These are phyloP conservation scores for Drosophila eugracilis DNA, from an alignment of 1,140 invertebrate genomes.

Conservation along the genomic window DNA sequence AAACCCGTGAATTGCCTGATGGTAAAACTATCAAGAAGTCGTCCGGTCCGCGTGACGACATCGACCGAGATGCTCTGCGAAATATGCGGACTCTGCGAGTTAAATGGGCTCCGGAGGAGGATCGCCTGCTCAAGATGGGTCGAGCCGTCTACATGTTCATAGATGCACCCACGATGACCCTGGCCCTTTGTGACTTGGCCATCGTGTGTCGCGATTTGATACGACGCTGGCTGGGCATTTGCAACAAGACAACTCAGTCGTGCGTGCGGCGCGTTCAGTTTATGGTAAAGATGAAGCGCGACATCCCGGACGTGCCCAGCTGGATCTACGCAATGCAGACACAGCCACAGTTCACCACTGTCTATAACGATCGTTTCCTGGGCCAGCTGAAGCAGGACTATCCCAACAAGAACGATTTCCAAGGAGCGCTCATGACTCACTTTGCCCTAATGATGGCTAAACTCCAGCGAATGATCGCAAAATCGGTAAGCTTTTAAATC, in stretches of 20 bases:
- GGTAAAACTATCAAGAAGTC: constrained; percentile 51
- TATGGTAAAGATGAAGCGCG: constrained; percentile 62
- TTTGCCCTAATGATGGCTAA: constrained; percentile 65
- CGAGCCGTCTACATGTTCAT: constrained; percentile 89
- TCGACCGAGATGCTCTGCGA: constrained; percentile 88
- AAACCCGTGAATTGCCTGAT: background rate
- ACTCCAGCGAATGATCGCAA: constrained; percentile 54
- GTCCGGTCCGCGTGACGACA: constrained; percentile 87
- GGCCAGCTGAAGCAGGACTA: constrained; percentile 60
- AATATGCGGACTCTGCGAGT: constrained; percentile 88
- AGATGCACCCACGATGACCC: constrained; percentile 85
- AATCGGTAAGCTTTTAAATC: constrained; percentile 50
- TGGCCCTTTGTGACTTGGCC: constrained; percentile 78
- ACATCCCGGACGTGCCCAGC: constrained; percentile 65
- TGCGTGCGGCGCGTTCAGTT: constrained; percentile 88
- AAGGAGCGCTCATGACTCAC: constrained; percentile 60
- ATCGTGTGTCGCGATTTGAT: constrained; percentile 87
- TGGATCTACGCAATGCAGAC: constrained; percentile 78
- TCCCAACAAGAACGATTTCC: constrained; percentile 51
- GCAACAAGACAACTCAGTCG: constrained; percentile 90
- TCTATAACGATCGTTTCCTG: constrained; percentile 70
- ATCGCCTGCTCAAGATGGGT: constrained; percentile 88
- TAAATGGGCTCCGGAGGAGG: constrained; percentile 88
- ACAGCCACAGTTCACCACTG: constrained; percentile 42
- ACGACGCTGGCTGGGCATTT: constrained; percentile 86